Percentiles rank a stretch among this genome's conserved stretches.
Conservation (phyloP, 1,140 invertebrate genomes). For the Helicorthomorpha holstii region DNA sequence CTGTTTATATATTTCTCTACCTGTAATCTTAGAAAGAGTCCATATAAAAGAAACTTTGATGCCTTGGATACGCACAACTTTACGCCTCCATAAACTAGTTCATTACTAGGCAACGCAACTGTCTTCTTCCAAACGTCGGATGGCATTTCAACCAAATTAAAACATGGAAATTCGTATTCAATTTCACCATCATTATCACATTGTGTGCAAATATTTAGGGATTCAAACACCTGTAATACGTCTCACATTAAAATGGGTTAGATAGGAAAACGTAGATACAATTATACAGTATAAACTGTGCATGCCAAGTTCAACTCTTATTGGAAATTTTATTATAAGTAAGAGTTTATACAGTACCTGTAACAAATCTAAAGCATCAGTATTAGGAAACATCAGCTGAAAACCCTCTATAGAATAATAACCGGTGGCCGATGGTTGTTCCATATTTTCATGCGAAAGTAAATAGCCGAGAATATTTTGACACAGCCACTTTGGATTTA, state of each 20-base stretch:
- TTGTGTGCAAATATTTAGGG: conserved; percentile 50
- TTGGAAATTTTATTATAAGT: no score
- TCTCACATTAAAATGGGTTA: no score
- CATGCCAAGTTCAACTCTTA: no score
- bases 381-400: conserved; percentile 51
- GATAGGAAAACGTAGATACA: no score
- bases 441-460: conserved; percentile 44
- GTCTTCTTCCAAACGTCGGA: conserved; percentile 53
- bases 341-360: conserved; percentile 25
- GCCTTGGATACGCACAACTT: conserved; percentile 36
- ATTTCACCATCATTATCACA: conserved; percentile 52
- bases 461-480: conserved; percentile 49
- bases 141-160: conserved; percentile 53
- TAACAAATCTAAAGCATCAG: conserved; percentile 49
- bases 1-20: conserved; percentile 20
- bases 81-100: conserved; percentile 47
- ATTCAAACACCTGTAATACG: conserved; percentile 35
- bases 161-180: conserved; percentile 66
- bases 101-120: conserved; percentile 33
- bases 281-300: no score
- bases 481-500: conserved; percentile 57
- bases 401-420: conserved; percentile 63
- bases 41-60: conserved; percentile 37
- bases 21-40: conserved; percentile 52
- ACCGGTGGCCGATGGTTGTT: conserved; percentile 47